Percentiles rank a stretch among this genome's conserved stretches.
Conservation (phyloP, 2,888 invertebrate genomes). For the Phorcus lineatus region DNA sequence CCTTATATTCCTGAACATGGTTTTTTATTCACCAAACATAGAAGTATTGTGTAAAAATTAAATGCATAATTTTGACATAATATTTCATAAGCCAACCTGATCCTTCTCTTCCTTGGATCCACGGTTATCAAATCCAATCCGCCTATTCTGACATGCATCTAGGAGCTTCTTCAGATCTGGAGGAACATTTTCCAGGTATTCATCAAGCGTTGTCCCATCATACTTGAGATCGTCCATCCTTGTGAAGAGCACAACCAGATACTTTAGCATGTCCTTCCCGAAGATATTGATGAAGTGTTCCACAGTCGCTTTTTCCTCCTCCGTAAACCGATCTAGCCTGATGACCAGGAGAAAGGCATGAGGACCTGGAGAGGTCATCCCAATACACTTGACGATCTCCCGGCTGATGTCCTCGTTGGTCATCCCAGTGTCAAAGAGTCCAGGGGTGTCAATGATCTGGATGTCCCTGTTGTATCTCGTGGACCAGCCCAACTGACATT, state of each 20-base stretch:
- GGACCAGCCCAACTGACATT: background rate
- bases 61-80: no score
- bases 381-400: constrained; percentile 36
- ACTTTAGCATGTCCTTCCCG: constrained; percentile 29
- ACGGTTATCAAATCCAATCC: constrained; percentile 27
- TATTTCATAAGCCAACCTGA: background rate
- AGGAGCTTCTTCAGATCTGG: constrained; percentile 23
- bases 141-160: constrained; percentile 22
- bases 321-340: constrained; percentile 35
- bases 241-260: constrained; percentile 37
- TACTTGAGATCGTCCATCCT: constrained; percentile 34
- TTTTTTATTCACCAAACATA: no score
- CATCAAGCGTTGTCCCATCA: constrained; percentile 27
- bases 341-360: constrained; percentile 40
- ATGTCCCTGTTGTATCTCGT: constrained; percentile 10
- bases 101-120: background rate
- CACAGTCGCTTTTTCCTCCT: constrained; percentile 39
- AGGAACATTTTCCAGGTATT: constrained; percentile 29
- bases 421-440: constrained; percentile 37
- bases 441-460: constrained; percentile 39
- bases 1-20: no score
- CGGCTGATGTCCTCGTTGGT: constrained; percentile 25
- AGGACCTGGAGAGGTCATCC: constrained; percentile 36
- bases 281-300: constrained; percentile 31
- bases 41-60: no score